These are phyloP conservation scores for Sphinx pinastri DNA, from an alignment of 2,888 invertebrate genomes.

Conservation along the genomic window DNA sequence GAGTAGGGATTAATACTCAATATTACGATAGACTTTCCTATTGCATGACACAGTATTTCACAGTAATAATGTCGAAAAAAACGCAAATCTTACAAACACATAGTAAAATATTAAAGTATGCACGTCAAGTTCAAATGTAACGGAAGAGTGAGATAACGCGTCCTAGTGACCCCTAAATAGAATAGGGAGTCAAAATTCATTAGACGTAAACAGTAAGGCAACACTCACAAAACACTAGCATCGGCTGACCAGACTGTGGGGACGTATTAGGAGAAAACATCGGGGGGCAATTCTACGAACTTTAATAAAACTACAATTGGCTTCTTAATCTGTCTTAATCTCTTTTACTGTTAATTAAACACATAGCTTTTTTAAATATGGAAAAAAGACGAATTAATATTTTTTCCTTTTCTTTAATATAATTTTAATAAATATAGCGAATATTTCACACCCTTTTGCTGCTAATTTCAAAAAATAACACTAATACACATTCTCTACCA, in stretches of 20 bases:
- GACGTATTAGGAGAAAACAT: not conserved
- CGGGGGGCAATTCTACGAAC: not conserved
- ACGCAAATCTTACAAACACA: no score
- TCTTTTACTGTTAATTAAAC: no score
- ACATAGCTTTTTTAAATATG: not conserved
- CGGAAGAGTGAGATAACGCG: constrained; percentile 1
- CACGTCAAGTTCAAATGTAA: not conserved
- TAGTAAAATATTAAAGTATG: not conserved
- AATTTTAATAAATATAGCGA: not conserved
- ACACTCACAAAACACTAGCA: constrained; percentile 17
- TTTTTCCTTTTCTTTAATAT: no score
- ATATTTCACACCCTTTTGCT: no score
- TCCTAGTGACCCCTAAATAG: constrained; percentile 14
- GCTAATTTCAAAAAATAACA: no score
- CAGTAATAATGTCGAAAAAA: no score
- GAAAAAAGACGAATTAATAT: not conserved
- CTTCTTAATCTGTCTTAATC: not conserved
- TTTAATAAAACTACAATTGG: not conserved
- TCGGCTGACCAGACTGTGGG: not conserved
- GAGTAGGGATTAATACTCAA: no score
- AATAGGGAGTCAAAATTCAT: constrained; percentile 19
- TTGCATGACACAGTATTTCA: no score
- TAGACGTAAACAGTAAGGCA: constrained; percentile 23
- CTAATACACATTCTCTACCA: not conserved
- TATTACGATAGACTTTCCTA: no score